These are phyloP conservation scores for Melanotaenia duboulayi DNA, from an alignment of 2,113 vertebrate genomes.

Conservation along the genomic window DNA sequence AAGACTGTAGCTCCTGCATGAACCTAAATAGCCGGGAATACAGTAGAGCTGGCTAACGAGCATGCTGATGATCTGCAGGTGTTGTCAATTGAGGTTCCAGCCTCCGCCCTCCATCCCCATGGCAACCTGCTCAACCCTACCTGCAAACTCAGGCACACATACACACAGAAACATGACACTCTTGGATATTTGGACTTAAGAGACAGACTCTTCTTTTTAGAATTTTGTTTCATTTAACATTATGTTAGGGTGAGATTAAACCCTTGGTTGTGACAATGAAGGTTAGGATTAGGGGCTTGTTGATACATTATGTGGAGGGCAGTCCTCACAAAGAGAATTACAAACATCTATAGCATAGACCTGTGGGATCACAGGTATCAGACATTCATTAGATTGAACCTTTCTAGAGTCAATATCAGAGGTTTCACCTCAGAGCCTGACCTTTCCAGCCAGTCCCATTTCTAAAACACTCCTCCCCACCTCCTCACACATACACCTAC, in stretches of 20 bases:
- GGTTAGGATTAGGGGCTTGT: background rate
- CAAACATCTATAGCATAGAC: slow-evolving; percentile 4
- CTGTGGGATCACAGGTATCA: slow-evolving; percentile 54
- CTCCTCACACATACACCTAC: slow-evolving; percentile 16
- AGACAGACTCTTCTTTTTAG: background rate
- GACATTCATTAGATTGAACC: slow-evolving; percentile 65
- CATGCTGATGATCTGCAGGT: too few relatives aligned
- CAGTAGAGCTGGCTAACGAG: too few relatives aligned
- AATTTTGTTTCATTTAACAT: background rate
- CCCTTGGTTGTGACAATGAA: background rate
- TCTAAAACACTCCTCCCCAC: slow-evolving; percentile 40
- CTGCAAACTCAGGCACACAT: too few relatives aligned
- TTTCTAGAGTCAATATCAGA: slow-evolving; percentile 75
- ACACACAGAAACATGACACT: too few relatives aligned
- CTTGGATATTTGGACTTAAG: background rate
- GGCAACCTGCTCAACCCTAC: too few relatives aligned
- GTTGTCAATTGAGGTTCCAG: too few relatives aligned
- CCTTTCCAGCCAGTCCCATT: slow-evolving; percentile 68
- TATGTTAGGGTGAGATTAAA: background rate
- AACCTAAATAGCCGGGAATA: too few relatives aligned
- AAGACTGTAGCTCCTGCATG: too few relatives aligned
- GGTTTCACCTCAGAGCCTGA: slow-evolving; percentile 73
- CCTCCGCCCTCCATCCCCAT: too few relatives aligned
- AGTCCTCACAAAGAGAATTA: background rate
- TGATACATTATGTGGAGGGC: background rate